phyloP scores from a whole-genome alignment of 2,888 invertebrate genomes.

The Xestia xanthographa region DNA sequence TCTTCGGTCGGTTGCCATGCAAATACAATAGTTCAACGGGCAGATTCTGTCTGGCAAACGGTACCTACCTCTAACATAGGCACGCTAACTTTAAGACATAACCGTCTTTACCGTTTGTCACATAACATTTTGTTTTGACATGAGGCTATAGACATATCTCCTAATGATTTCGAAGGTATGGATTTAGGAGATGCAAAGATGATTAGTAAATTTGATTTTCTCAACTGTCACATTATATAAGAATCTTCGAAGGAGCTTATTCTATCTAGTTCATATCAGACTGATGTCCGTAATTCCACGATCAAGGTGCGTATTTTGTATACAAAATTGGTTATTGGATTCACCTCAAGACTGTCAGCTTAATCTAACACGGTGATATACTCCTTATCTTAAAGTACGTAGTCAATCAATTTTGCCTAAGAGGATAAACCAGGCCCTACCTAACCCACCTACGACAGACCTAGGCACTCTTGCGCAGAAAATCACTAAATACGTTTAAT shows the following conservation, averaged over 20 bases:
- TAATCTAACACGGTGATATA: too few species aligned
- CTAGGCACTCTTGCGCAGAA: too few species aligned
- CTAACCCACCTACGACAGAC: too few species aligned
- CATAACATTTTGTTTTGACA: not conserved
- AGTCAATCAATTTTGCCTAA: too few species aligned
- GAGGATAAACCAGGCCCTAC: too few species aligned
- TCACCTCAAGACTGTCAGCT: not conserved
- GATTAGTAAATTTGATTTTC: not conserved
- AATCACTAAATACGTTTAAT: too few species aligned
- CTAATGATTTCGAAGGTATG: not conserved
- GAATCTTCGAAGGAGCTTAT: not conserved
- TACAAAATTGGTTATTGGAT: not conserved
- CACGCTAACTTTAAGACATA: not conserved
- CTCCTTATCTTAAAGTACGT: too few species aligned
- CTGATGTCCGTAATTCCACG: not conserved
- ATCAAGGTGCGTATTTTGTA: not conserved
- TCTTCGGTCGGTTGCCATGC: constrained; percentile 33
- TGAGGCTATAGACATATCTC: not conserved
- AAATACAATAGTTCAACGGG: constrained; percentile 28
- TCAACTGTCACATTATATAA: not conserved
- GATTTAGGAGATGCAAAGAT: not conserved
- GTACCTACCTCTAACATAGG: not conserved
- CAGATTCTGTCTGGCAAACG: constrained; percentile 22
- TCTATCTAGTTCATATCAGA: not conserved
- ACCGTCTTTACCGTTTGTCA: not conserved